phyloP scores from a whole-genome alignment of 1,140 invertebrate genomes.

The Zaprionus capensis region DNA sequence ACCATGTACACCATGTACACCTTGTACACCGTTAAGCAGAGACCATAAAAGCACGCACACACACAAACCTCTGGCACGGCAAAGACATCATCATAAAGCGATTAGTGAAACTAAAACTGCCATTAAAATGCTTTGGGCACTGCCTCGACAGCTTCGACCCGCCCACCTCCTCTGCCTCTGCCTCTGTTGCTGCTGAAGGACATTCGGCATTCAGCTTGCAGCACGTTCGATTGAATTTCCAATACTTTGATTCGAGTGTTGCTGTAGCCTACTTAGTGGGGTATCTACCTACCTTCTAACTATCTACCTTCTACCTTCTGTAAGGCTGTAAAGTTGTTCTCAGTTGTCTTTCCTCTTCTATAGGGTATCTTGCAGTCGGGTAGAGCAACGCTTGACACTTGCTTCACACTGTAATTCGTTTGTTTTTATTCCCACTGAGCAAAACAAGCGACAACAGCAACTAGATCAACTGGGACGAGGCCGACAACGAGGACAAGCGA shows the following conservation, averaged over 20 bases:
- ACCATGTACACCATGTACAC: conserved; percentile 7
- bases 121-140: conserved; percentile 69
- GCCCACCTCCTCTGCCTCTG: neutral
- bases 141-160: conserved; percentile 7
- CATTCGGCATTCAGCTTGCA: conserved; percentile 36
- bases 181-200: conserved; percentile 29
- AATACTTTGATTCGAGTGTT: conserved; percentile 25
- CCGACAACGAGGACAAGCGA: conserved; percentile 36
- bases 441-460: conserved; percentile 35
- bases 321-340: no score
- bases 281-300: neutral
- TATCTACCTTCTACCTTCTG: no score
- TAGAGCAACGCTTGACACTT: conserved; percentile 25
- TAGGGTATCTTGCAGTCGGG: neutral
- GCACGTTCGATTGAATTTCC: conserved; percentile 55
- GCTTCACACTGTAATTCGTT: conserved; percentile 30
- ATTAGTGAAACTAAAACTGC: conserved; percentile 75
- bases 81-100: conserved; percentile 77
- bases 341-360: neutral
- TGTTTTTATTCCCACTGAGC: conserved; percentile 44
- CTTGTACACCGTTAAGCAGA: conserved; percentile 20
- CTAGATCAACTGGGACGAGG: conserved; percentile 65
- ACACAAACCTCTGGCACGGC: conserved; percentile 14
- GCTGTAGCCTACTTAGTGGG: neutral
- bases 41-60: conserved; percentile 32